Percentiles rank a stretch among this genome's conserved stretches.
These are phyloP conservation scores for Argyrosomus japonicus DNA, from an alignment of 2,113 vertebrate species.

Conservation along the genomic window DNA sequence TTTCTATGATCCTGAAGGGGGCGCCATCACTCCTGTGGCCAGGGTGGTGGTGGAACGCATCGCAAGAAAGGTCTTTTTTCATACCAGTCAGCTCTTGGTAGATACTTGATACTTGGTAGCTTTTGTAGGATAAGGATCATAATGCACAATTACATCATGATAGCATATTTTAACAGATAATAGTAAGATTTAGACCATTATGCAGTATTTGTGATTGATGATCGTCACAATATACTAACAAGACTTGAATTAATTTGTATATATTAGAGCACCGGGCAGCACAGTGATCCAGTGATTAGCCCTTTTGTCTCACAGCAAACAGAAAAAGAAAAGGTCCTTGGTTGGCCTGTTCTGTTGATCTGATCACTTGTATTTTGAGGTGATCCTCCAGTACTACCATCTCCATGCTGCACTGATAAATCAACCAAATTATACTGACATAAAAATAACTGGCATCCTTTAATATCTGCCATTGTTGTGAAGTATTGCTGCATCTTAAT, in stretches of 20 bases:
- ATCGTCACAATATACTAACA: neutral
- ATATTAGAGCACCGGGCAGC: neutral
- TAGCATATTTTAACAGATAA: neutral
- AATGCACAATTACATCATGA: neutral
- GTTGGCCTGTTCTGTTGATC: neutral
- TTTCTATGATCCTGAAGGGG: constrained; percentile 98
- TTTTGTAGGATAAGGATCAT: neutral
- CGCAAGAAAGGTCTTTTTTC: constrained; percentile 92
- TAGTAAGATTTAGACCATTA: neutral
- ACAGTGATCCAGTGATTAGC: neutral
- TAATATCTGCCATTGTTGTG: neutral
- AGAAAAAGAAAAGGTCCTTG: neutral
- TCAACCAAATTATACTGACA: constrained; percentile 3
- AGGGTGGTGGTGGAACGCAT: constrained; percentile 96
- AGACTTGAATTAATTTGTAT: neutral
- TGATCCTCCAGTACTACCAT: neutral
- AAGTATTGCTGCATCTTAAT: neutral
- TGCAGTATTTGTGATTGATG: neutral
- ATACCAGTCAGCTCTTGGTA: neutral
- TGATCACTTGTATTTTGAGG: neutral
- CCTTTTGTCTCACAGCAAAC: neutral
- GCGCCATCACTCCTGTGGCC: constrained; percentile 94
- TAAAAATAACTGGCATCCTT: constrained; percentile 11
- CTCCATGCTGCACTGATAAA: neutral
- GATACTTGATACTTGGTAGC: neutral